Evolutionary conservation across 2,797 vertebrate species (phyloP).

Genomic region (Neopelma chrysocephalum): DNA sequence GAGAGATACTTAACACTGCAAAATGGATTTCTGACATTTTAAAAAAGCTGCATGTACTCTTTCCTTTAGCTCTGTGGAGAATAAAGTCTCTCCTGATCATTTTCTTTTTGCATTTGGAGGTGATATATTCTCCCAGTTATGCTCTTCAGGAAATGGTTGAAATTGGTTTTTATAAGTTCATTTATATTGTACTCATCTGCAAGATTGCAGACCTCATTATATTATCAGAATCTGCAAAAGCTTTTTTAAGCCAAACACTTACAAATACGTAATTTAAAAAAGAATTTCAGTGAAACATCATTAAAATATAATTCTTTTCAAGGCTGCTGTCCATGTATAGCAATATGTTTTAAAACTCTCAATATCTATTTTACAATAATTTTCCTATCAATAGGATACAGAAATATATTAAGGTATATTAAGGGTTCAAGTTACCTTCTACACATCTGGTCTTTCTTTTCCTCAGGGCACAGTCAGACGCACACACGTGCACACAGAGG

Average conservation of each 20-base stretch:
- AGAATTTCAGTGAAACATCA: background rate
- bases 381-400: background rate
- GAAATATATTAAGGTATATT: background rate
- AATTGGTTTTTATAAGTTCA: slow-evolving; percentile 29
- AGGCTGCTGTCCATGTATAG: background rate
- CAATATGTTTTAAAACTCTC: background rate
- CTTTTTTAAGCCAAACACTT: background rate
- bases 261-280: background rate
- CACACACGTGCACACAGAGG: background rate
- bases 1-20: slow-evolving; percentile 29
- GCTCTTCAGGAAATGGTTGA: slow-evolving; percentile 18
- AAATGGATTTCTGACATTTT: slow-evolving; percentile 42
- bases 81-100: background rate
- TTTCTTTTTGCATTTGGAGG: slow-evolving; percentile 13
- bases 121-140: background rate
- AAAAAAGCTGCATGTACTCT: background rate
- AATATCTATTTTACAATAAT: background rate
- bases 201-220: background rate
- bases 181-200: background rate
- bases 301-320: background rate
- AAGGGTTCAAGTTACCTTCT: background rate
- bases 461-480: background rate
- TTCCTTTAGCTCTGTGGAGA: slow-evolving; percentile 28
- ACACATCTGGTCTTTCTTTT: background rate
- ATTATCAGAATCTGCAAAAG: background rate